These are phyloP conservation scores for Agrochola lychnidis DNA, from an alignment of 2,888 invertebrate genomes.

Conservation along the genomic window DNA sequence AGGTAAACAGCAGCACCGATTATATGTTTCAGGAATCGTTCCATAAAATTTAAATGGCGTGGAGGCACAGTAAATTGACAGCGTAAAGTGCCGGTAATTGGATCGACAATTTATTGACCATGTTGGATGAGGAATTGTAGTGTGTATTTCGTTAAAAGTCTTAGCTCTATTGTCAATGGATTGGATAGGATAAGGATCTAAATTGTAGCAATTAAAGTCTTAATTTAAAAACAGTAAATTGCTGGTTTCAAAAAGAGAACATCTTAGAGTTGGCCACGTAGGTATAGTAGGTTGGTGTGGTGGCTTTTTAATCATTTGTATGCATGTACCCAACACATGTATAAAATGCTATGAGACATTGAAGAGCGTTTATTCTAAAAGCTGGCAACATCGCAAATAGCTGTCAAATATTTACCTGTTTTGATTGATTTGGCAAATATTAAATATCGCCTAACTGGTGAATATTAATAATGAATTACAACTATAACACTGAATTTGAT, in stretches of 20 bases:
- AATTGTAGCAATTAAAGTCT: not conserved
- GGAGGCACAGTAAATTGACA: not conserved
- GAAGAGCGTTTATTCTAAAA: too few relatives aligned
- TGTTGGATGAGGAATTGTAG: not conserved
- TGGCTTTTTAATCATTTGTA: not conserved
- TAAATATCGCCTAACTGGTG: too few relatives aligned
- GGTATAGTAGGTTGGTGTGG: not conserved
- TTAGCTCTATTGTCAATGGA: not conserved
- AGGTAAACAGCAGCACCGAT: not conserved
- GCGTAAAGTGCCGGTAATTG: constrained; percentile 24
- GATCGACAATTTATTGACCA: constrained; percentile 5
- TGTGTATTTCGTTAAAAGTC: not conserved
- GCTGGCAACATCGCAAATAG: too few relatives aligned
- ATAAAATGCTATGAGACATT: too few relatives aligned
- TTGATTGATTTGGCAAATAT: too few relatives aligned
- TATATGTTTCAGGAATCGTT: not conserved
- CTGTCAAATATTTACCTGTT: too few relatives aligned
- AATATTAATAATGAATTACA: too few relatives aligned
- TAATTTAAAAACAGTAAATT: not conserved
- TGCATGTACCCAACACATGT: not conserved
- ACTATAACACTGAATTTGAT: too few relatives aligned
- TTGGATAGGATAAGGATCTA: not conserved
- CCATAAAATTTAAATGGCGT: not conserved
- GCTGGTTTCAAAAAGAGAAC: not conserved
- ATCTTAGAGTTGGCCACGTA: not conserved